These are phyloP conservation scores for Brienomyrus longianalis DNA, from an alignment of 2,113 vertebrate species.

Conservation along the genomic window DNA sequence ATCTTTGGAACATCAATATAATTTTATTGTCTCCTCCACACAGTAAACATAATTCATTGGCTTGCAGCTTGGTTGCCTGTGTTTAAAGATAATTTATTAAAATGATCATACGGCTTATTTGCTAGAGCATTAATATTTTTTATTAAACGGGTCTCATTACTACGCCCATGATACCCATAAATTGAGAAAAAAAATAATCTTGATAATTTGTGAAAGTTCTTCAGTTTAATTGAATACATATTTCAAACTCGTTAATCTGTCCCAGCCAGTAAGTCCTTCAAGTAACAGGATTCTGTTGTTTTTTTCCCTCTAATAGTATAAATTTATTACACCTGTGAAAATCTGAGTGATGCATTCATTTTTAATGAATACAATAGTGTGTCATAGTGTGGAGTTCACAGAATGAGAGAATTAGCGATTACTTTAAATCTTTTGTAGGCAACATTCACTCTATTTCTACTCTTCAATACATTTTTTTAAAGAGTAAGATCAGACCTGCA, in stretches of 20 bases:
- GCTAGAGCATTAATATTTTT: conserved; percentile 20
- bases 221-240: conserved; percentile 14
- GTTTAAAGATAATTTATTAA: conserved; percentile 28
- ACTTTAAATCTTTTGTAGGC: background rate
- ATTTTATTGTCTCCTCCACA: conserved; percentile 17
- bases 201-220: conserved; percentile 24
- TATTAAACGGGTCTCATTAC: conserved; percentile 16
- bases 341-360: background rate
- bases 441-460: background rate
- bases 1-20: conserved; percentile 14
- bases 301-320: background rate
- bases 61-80: conserved; percentile 4
- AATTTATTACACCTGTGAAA: conserved; percentile 11
- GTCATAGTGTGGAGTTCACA: background rate
- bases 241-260: conserved; percentile 11
- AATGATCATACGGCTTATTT: conserved; percentile 25
- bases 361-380: background rate
- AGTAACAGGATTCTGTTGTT: background rate
- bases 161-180: background rate
- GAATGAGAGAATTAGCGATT: background rate
- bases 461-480: background rate
- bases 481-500: background rate
- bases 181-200: background rate
- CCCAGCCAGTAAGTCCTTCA: background rate
- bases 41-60: conserved; percentile 8